Conservation (phyloP, 2,888 invertebrate species). For the Hyppa rectilinea region DNA sequence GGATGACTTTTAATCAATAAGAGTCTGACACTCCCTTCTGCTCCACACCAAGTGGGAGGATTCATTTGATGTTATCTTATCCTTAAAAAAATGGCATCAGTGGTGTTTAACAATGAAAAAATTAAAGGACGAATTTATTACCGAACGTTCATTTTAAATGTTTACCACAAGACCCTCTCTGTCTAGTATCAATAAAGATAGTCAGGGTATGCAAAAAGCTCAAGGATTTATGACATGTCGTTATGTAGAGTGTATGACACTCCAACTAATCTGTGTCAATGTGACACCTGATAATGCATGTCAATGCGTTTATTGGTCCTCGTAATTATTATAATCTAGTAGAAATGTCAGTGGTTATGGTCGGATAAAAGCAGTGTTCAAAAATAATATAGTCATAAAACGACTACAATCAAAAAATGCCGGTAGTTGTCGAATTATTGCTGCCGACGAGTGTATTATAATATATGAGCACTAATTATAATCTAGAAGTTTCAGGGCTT, state of each 20-base stretch:
- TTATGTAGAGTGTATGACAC: slow-evolving; percentile 40
- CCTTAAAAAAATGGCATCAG: too few relatives aligned
- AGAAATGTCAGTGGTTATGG: neutral
- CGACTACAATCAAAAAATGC: too few relatives aligned
- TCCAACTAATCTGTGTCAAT: slow-evolving; percentile 49
- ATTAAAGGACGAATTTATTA: neutral
- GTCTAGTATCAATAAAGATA: slow-evolving; percentile 3
- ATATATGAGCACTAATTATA: too few relatives aligned
- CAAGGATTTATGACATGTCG: slow-evolving; percentile 41
- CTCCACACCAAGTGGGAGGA: too few relatives aligned
- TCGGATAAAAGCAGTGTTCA: neutral
- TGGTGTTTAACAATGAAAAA: neutral
- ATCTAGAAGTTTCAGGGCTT: too few relatives aligned
- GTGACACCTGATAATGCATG: slow-evolving; percentile 39
- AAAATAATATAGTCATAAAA: neutral
- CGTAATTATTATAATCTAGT: neutral
- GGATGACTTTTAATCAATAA: too few relatives aligned
- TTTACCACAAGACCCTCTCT: neutral
- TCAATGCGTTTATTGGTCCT: slow-evolving; percentile 21
- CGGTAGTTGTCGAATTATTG: too few relatives aligned
- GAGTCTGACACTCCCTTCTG: too few relatives aligned
- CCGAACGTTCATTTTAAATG: neutral
- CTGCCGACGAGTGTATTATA: too few relatives aligned
- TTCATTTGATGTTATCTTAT: too few relatives aligned
- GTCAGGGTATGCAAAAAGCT: slow-evolving; percentile 33